A percentile compares a stretch with the other conserved stretches of the same genome.
phyloP scores from a whole-genome alignment of 2,888 invertebrate genomes.

The Folsomia manolachei region DNA sequence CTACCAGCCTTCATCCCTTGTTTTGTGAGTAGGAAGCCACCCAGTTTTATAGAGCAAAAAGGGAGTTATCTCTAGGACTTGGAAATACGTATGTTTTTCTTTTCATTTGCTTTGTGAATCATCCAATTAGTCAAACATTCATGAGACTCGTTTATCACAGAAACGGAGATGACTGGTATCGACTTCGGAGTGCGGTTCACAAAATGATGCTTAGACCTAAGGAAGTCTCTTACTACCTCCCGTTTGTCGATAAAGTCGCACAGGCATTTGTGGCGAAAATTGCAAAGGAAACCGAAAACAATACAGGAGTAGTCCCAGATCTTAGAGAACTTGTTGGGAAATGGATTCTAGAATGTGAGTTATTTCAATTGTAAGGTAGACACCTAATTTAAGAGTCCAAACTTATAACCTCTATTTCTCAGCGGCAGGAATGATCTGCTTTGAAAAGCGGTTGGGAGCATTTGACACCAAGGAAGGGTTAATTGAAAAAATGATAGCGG shows the following conservation, averaged over 20 bases:
- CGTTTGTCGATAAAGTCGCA: slow-evolving; percentile 55
- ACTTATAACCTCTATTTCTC: not conserved
- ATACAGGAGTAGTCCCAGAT: slow-evolving; percentile 51
- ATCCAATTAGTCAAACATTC: not conserved
- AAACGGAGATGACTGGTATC: slow-evolving; percentile 61
- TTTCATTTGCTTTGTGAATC: not conserved
- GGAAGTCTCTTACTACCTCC: slow-evolving; percentile 57
- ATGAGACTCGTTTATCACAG: slow-evolving; percentile 52
- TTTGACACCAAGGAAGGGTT: slow-evolving; percentile 53
- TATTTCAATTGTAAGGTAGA: not conserved
- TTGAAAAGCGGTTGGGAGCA: slow-evolving; percentile 57
- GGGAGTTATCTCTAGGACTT: slow-evolving; percentile 58
- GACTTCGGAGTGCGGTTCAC: slow-evolving; percentile 57
- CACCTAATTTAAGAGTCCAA: not conserved
- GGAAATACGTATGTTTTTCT: slow-evolving; percentile 57
- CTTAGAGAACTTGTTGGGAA: slow-evolving; percentile 54
- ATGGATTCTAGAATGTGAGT: slow-evolving; percentile 58
- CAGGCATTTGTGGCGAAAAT: slow-evolving; percentile 55
- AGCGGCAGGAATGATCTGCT: slow-evolving; percentile 58
- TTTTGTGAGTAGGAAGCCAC: slow-evolving; percentile 54
- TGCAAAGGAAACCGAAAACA: slow-evolving; percentile 46
- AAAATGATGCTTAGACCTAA: slow-evolving; percentile 59
- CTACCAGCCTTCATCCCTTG: too few species aligned
- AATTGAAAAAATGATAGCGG: slow-evolving; percentile 55
- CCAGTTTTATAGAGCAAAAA: slow-evolving; percentile 56